Percentiles rank a stretch among this genome's conserved stretches.
phyloP scores from a whole-genome alignment of 2,888 invertebrate genomes.

The Gnatocerus cornutus region DNA sequence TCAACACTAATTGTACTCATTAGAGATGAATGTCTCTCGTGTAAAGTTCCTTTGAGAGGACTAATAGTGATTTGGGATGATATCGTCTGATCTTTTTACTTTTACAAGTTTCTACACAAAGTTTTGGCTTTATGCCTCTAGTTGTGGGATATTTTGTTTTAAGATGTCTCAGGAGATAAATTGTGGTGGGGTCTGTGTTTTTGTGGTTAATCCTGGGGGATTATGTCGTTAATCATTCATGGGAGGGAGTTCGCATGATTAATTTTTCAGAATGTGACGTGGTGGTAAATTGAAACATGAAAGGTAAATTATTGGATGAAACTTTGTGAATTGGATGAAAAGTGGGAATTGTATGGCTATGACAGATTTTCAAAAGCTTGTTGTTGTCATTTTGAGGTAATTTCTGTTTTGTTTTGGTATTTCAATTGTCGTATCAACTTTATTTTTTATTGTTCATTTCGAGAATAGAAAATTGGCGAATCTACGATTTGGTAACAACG shows the following conservation, averaged over 20 bases:
- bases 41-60: background rate
- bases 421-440: too few species aligned
- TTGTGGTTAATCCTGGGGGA: constrained; percentile 19
- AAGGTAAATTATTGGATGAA: background rate
- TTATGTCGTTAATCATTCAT: constrained; percentile 24
- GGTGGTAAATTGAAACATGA: constrained; percentile 11
- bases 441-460: too few species aligned
- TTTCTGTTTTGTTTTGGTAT: too few species aligned
- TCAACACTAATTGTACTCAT: constrained; percentile 1
- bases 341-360: background rate
- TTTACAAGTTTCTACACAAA: background rate
- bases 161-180: constrained; percentile 25
- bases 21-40: constrained; percentile 4
- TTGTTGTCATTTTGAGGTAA: too few species aligned
- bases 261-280: constrained; percentile 14
- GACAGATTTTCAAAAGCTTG: too few species aligned
- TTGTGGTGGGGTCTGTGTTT: constrained; percentile 11
- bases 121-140: constrained; percentile 8
- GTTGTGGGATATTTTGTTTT: constrained; percentile 23
- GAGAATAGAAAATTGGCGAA: too few species aligned
- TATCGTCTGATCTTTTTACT: constrained; percentile 2
- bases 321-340: background rate
- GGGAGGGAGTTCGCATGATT: constrained; percentile 7
- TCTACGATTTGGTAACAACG: too few species aligned
- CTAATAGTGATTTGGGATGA: background rate